Percentiles rank a stretch among this genome's conserved stretches.
These are phyloP conservation scores for Hyperoplus lanceolatus DNA, from an alignment of 2,797 vertebrate genomes.

Conservation along the genomic window DNA sequence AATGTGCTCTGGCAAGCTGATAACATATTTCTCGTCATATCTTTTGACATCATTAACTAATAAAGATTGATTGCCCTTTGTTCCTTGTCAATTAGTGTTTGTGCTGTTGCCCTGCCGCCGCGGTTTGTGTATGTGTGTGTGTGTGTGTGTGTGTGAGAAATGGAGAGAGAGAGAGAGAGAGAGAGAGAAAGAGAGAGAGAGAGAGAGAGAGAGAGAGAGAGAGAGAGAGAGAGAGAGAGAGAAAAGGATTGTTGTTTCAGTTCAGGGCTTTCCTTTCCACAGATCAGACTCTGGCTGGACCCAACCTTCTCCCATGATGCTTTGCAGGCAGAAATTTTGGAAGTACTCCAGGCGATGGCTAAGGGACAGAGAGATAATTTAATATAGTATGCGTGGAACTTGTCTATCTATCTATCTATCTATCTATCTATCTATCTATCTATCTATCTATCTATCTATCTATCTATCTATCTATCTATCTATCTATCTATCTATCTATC, in stretches of 20 bases:
- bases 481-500: too few species aligned
- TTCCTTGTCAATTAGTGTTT: slow-evolving; percentile 61
- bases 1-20: slow-evolving; percentile 67
- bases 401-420: too few species aligned
- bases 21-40: slow-evolving; percentile 73
- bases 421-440: too few species aligned
- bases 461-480: too few species aligned
- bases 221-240: background rate
- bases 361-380: slow-evolving; percentile 20
- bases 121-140: slow-evolving; percentile 29
- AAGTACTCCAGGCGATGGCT: slow-evolving; percentile 86
- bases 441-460: too few species aligned
- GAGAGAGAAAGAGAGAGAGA: background rate
- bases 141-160: slow-evolving; percentile 1
- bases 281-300: slow-evolving; percentile 82
- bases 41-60: slow-evolving; percentile 75
- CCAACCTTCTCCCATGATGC: slow-evolving; percentile 86
- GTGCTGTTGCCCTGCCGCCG: slow-evolving; percentile 21
- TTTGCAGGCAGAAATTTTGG: slow-evolving; percentile 83
- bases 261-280: slow-evolving; percentile 78
- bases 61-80: slow-evolving; percentile 76
- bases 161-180: background rate
- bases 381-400: background rate
- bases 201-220: background rate
- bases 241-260: background rate